Evolutionary conservation across 2,113 vertebrate genomes (phyloP), one percentile per base, ranked within the genome.

Genomic region (Oryzias celebensis): DNA sequence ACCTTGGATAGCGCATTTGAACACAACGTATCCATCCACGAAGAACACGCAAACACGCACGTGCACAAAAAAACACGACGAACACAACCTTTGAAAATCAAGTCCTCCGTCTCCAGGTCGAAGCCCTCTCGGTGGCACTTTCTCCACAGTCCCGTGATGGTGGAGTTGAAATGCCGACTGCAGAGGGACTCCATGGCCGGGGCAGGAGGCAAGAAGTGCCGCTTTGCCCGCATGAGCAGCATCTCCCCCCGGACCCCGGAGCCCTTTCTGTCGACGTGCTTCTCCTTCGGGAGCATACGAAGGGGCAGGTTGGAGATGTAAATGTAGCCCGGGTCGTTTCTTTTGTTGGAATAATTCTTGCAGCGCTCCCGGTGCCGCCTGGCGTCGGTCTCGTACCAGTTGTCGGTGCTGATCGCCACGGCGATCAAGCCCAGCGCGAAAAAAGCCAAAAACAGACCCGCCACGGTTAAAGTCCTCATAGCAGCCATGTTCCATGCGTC

Each of bases 331-430:
- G 94, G 94, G 82, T 96, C 93, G 77, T 89, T 93, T 70, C 93
- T 91, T 84, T 94, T 95, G 84, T 93, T 93, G 36, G 92, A 92
- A 61, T 92, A 94, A 84, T 92, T 93, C 82, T 94, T 94, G 90
- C 94, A 96, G 79, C 94, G 92, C 49, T 94, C 92, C 54, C 94
- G 92, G 90, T 96, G 93, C 69, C 93, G 90, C 82, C 94, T 89
- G 16, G 94, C 94, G 74, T 96, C 94, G 4, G 94, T 95, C 90
- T 96, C 94, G 79, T 96, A 96, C 94, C 94, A 96, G 77, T 93
- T 92, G 86, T 95, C 94, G n/a, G 94, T 96, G 84, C 94, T 91
- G 75, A 96, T 94, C 54, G 94, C 94, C 49, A 95, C 86, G 13
- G 93, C 89, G 54, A 95, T 90, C 58, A 95, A 90, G 31, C 92